Percentiles rank a stretch among this genome's conserved stretches.
Conservation (phyloP, 2,113 vertebrate species). For the Octodon degus region DNA sequence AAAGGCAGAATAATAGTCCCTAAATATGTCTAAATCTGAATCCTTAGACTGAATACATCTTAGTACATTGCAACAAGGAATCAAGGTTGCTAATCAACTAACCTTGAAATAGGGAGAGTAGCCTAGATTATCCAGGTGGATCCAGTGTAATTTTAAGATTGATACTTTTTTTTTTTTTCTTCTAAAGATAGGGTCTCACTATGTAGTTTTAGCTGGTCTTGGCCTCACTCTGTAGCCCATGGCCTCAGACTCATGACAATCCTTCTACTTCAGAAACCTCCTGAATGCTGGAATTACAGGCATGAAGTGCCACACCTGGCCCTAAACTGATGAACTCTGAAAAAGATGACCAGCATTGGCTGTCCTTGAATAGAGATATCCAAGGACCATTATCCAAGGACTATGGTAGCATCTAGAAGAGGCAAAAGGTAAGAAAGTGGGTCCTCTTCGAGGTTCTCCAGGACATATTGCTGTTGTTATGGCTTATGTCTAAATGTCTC, state of each 20-base stretch:
- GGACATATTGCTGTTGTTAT: not conserved
- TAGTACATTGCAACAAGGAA: not conserved
- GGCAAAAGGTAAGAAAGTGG: not conserved
- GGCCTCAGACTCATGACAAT: not conserved
- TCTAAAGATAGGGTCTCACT: not conserved
- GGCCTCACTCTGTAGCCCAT: not conserved
- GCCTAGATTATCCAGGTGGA: not conserved
- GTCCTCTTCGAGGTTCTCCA: not conserved
- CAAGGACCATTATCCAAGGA: not conserved
- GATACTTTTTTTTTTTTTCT: not conserved
- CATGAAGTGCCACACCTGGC: not conserved
- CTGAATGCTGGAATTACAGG: not conserved
- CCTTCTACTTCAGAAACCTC: not conserved
- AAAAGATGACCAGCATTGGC: not conserved
- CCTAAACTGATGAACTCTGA: not conserved
- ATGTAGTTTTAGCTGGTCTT: not conserved
- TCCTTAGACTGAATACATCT: not conserved
- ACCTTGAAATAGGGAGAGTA: constrained; percentile 19
- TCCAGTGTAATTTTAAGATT: not conserved
- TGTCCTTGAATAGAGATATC: not conserved
- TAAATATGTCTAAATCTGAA: not conserved
- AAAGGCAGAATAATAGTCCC: not conserved
- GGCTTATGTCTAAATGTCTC: not conserved
- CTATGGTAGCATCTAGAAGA: not conserved
- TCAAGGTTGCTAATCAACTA: not conserved